These are phyloP conservation scores for Ceyx margarethae DNA, from an alignment of 2,113 vertebrate species.

Conservation along the genomic window DNA sequence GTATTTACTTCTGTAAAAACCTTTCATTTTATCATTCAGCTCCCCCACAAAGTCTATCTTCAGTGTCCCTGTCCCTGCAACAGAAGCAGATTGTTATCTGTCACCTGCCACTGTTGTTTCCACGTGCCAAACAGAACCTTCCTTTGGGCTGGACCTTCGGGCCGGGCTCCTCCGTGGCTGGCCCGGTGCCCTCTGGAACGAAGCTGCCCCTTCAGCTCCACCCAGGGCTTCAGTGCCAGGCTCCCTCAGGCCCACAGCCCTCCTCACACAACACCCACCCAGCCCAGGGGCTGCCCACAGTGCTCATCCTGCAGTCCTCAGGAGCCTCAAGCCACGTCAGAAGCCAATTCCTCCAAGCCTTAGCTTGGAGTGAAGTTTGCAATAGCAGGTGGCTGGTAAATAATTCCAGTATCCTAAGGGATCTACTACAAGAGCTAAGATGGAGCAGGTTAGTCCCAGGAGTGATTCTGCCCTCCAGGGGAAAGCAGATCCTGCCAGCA, in stretches of 20 bases:
- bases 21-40: conserved; percentile 99
- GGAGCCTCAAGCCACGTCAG: neutral
- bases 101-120: neutral
- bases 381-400: neutral
- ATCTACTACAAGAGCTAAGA: neutral
- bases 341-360: neutral
- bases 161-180: neutral
- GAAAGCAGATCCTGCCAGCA: neutral
- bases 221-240: neutral
- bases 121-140: neutral
- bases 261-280: no score
- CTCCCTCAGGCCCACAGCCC: neutral
- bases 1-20: conserved; percentile 98
- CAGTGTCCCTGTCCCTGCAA: conserved; percentile 86
- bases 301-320: neutral
- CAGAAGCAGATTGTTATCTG: neutral
- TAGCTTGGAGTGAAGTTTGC: neutral
- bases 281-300: neutral
- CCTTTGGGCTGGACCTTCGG: neutral
- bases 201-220: neutral
- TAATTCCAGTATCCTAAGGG: neutral
- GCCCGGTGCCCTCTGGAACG: neutral
- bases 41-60: conserved; percentile 98
- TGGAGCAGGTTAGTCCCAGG: neutral
- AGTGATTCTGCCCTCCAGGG: conserved; percentile 13